Evolutionary conservation across 2,113 vertebrate species (phyloP), one percentile per base, ranked within the genome.

Genomic region (Smithornis capensis): DNA sequence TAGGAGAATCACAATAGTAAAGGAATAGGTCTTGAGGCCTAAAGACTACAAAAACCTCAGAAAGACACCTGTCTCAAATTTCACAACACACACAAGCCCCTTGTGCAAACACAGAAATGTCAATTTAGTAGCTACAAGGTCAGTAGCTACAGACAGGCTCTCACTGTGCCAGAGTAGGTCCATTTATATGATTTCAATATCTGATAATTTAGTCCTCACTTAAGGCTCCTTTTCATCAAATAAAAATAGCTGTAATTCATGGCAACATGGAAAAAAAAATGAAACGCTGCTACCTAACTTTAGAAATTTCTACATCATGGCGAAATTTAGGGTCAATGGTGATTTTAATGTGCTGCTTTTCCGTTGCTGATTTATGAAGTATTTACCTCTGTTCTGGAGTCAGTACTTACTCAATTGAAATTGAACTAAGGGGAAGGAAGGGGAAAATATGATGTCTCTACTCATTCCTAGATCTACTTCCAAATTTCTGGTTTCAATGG

Each of bases 301-400:
- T 7, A 71, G 33, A 42, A 70, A 62, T 81, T 42, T n/a, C 70
- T 47, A 78, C 40, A 71, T 45, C 69, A 31, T 7, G 12, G 15
- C 24, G 33, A 29, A 94, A 92, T 84, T 89, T 74, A 88, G 37
- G 33, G 22, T 5, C 56, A 67, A 56, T 4, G n/a, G 35, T 17
- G 4, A 70, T 74, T 53, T 59, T 64, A 64, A 56, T 22, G 38
- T 55, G 24, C 35, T 69, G 84, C 9, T 82, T 87, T 50, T 50
- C 52, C 31, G 62, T 15, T 23, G 17, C 27, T 85, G n/a, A 86
- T 94, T 92, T 93, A 91, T 86, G 24, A 53, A 65, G n/a, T 50
- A 86, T 68, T 75, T 78, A 15, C 55, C 89, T 94, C 80, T 92
- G 29, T 74, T 90, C 74, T 90, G 38, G 38, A 93, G 29, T 27